Evolutionary conservation across 1,140 invertebrate genomes (phyloP).

Genomic region (Proctacanthus coquilletti): DNA sequence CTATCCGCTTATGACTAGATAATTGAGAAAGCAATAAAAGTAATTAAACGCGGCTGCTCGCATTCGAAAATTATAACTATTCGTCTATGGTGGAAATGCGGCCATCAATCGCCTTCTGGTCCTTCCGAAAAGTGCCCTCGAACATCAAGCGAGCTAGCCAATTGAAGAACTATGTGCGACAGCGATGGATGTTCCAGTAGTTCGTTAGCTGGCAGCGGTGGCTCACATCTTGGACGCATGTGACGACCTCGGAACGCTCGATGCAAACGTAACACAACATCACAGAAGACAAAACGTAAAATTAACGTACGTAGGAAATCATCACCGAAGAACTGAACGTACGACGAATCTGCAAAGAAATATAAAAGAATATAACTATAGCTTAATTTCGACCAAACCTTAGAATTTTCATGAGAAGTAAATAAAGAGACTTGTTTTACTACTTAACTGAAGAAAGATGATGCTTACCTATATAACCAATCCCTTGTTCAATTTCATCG

Average conservation of each 20-base stretch:
- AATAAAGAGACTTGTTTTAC: too few relatives aligned
- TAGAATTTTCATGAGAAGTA: too few relatives aligned
- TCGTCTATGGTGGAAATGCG: too few relatives aligned
- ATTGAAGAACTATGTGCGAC: slow-evolving; percentile 63
- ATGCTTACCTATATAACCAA: slow-evolving; percentile 25
- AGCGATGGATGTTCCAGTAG: slow-evolving; percentile 76
- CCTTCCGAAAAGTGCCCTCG: slow-evolving; percentile 54
- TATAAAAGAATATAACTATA: not conserved
- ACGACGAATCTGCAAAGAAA: slow-evolving; percentile 50
- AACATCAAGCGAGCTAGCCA: slow-evolving; percentile 68
- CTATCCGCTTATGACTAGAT: not conserved
- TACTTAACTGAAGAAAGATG: too few relatives aligned
- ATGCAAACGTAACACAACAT: slow-evolving; percentile 73
- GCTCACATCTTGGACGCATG: slow-evolving; percentile 71
- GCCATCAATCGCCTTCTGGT: slow-evolving; percentile 51
- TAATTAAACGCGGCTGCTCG: too few relatives aligned
- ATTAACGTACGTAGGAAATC: slow-evolving; percentile 81
- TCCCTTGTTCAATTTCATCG: slow-evolving; percentile 45
- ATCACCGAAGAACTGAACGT: slow-evolving; percentile 82
- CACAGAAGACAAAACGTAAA: slow-evolving; percentile 85
- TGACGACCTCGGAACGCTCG: slow-evolving; percentile 63
- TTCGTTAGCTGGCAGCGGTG: slow-evolving; percentile 72
- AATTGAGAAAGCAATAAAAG: too few relatives aligned
- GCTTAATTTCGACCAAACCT: not conserved
- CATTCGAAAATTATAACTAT: too few relatives aligned